Evolutionary conservation across 1,140 invertebrate species (phyloP).

Genomic region (Saccostrea glomerata): DNA sequence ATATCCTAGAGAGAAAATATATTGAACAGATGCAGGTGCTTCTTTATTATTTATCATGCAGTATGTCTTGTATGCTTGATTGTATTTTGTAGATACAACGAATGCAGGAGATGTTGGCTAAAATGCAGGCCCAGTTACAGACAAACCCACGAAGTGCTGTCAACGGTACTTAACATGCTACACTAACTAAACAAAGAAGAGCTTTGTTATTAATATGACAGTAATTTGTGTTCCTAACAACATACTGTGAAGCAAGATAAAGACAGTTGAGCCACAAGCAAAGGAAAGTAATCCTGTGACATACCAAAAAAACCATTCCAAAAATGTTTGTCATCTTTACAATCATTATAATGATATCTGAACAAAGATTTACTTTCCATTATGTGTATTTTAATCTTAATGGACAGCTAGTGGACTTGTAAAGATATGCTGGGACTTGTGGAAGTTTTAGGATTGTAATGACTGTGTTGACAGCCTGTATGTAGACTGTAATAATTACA

Average conservation of each 20-base stretch:
- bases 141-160: conserved; percentile 15
- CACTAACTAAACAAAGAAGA: neutral
- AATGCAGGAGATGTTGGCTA: conserved; percentile 54
- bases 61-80: too few species aligned
- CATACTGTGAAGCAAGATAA: neutral
- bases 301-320: conserved; percentile 11
- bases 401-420: neutral
- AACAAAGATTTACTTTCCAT: neutral
- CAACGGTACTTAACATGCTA: conserved; percentile 24
- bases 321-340: neutral
- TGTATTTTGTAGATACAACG: conserved; percentile 47
- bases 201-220: neutral
- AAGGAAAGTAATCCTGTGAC: neutral
- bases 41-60: too few species aligned
- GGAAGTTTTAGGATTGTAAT: neutral
- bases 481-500: neutral
- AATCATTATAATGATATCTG: neutral
- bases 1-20: too few species aligned
- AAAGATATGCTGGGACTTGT: neutral
- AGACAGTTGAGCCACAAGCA: neutral
- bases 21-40: too few species aligned
- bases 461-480: neutral
- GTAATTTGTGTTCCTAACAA: too few species aligned
- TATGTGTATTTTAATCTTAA: neutral
- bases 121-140: conserved; percentile 53